Base-by-base conservation (phyloP, 2,113 vertebrate genomes). In the Procavia capensis region DNA sequence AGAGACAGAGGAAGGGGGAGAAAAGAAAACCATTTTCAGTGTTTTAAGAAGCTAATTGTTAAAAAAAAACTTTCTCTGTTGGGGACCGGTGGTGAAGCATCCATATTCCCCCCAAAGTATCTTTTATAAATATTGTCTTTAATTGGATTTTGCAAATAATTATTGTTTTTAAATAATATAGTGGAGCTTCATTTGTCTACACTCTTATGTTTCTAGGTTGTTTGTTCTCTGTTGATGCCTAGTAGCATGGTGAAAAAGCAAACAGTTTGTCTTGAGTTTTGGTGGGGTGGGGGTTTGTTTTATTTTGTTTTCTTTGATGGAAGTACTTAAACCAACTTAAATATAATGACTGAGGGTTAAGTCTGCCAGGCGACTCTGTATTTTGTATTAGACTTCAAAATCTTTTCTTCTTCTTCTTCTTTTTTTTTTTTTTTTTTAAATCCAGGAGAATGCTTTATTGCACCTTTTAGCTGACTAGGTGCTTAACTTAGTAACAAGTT, bases 401-500 rank as follows among this genome's bases (percentile, higher is more conserved):
- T 97, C 95, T 97, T 97, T 94, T 97, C 93, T 97, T 97, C 91
- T 98, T 97, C 93, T 96, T 97, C 86, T 95, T 94, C 81, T 96
- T 96, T 36, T 90, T 68, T 94, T 95, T 61, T 68, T 90, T 95
- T 95, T 95, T 96, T 97, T 98, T 98, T 97, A 94, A 98, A 97
- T 98, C 97, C 97, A 98, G 97, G 97, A 96, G 94, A 98, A 96
- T 97, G 88, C 96, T 97, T 97, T 97, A 97, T 97, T 98, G 96
- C 97, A 97, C 94, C 97, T 98, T 97, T 97, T 97, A 97, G 97
- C 94, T 97, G 97, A 97, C 97, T 97, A 97, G 97, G 97, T 97
- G 97, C 97, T 97, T 98, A 97, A 97, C 97, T 98, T 97, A 97
- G 96, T 97, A 98, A 97, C 96, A 97, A 97, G 97, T 97, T 96